Evolutionary conservation across 2,888 invertebrate species (phyloP), one percentile per base, ranked within the genome.

Genomic region (Priocnemis perturbator): DNA sequence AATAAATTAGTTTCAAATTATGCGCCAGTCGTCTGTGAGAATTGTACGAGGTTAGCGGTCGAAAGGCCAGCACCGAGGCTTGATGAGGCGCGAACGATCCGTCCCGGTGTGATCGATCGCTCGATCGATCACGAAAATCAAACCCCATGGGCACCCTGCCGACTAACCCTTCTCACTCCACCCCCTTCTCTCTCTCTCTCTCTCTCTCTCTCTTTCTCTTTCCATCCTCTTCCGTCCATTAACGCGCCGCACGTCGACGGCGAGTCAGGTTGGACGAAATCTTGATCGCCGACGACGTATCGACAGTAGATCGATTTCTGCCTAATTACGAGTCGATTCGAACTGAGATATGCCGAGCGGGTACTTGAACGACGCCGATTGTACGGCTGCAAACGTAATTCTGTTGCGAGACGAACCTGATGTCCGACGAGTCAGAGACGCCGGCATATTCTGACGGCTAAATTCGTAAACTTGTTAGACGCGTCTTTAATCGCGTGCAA

Each of bases 1-100:
- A 76, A 78, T 79, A 76, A 76, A 73, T 79, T 76, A 68, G 73
- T 68, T 69, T 69, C 53, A 62, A 78, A 69, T 76, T 69, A 71
- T 37, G 37, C 63, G 30, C 56, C 58, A 30, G 47, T 60, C 67
- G 57, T 60, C 50, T 47, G 48, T 56, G 60, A 56, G 61, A 37
- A 65, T 64, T 60, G n/a, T 30, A 45, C 68, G 21, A 62, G 61
- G 57, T 71, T 66, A 64, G 17, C 50, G 61, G 66, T 37, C 37
- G 37, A 37, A 37, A 37, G 37, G 37, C 4, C 37, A 37, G 37
- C 37, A 11, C 37, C 11, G 37, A 11, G 37, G 37, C 37, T 37
- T 19, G 60, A 66, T 48, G 64, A 75, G 62, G 68, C 73, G 74
- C 64, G 66, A 76, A 74, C 71, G 68, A 76, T 74, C 71, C 67